Conservation (phyloP, 1,140 invertebrate genomes). For the Cydia strobilella region DNA sequence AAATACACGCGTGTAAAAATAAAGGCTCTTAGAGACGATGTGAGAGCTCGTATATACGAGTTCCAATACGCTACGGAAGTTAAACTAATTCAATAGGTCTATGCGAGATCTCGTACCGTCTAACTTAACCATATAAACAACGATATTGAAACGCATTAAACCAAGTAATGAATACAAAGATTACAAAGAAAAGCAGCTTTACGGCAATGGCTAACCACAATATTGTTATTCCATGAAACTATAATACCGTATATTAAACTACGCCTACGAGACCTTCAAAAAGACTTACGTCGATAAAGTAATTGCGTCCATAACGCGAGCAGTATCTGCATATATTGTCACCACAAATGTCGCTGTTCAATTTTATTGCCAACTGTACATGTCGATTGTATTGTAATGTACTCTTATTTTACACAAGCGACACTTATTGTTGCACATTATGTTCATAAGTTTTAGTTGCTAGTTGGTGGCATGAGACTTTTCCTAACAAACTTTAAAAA, state of each 20-base stretch:
- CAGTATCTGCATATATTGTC: constrained; percentile 12
- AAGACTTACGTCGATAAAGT: background rate
- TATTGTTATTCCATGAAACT: background rate
- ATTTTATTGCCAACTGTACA: constrained; percentile 24
- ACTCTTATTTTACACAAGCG: background rate
- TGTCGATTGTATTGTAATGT: background rate
- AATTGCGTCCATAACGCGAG: constrained; percentile 19
- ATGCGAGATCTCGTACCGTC: too few relatives aligned
- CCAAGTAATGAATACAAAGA: background rate
- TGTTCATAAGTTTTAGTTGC: background rate
- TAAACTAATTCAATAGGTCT: too few relatives aligned
- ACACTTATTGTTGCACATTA: background rate
- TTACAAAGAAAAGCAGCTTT: background rate
- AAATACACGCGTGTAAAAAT: too few relatives aligned
- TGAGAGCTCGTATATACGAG: too few relatives aligned
- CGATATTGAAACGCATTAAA: background rate
- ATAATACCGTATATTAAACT: background rate
- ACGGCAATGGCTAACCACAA: background rate
- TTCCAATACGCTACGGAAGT: too few relatives aligned
- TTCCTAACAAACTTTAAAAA: background rate
- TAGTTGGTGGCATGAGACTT: background rate
- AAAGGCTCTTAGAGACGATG: too few relatives aligned
- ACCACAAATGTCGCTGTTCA: constrained; percentile 20
- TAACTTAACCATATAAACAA: background rate
- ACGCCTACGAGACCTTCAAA: background rate